Evolutionary conservation across 1,140 invertebrate genomes (phyloP), one percentile per base, ranked within the genome.

Genomic region (Patella vulgata): DNA sequence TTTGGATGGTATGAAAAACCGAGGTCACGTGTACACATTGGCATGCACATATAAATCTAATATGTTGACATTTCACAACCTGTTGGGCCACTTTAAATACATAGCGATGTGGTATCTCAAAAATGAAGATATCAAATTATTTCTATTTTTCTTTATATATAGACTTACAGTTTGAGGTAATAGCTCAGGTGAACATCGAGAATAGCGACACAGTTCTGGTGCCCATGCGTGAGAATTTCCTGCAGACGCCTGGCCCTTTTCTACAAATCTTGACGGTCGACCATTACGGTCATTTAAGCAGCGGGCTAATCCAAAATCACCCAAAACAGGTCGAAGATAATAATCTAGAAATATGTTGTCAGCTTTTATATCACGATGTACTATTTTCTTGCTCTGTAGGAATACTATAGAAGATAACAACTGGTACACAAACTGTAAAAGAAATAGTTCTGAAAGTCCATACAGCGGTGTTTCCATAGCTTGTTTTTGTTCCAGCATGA

Each of bases 291-390:
- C 48, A 2, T 53, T 36, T 17, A 69, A 19, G 3, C 46, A 30
- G 1, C 57, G 52, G 1, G 66, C 66, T 50, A 69, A 57, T 9
- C 62, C 66, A 44, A 64, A 69, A 47, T 69, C 66, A 12, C 56
- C 66, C 40, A 75, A 40, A 30, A 75, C 57, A 4, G 73, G 73
- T 25, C 67, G 36, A 0, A 75, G 52, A n/a, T 50, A 54, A 27
- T 59, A 51, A 46, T 71, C 63, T 3, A 75, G 58, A 47, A 72
- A 72, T 2, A 75, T 55, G 55, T 72, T 75, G 17, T 72, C 73
- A 3, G 69, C 62, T 46, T 75, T 70, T 30, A 75, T 69, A 43
- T 75, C 70, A 14, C 73, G 48, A 53, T 75, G 73, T 6, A 70
- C 66, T 8, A 72, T 59, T 28, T 64, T 40, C 43, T 63, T 52